These are phyloP conservation scores for Butastur rufipennis DNA, from an alignment of 2,113 vertebrate species.

Conservation along the genomic window DNA sequence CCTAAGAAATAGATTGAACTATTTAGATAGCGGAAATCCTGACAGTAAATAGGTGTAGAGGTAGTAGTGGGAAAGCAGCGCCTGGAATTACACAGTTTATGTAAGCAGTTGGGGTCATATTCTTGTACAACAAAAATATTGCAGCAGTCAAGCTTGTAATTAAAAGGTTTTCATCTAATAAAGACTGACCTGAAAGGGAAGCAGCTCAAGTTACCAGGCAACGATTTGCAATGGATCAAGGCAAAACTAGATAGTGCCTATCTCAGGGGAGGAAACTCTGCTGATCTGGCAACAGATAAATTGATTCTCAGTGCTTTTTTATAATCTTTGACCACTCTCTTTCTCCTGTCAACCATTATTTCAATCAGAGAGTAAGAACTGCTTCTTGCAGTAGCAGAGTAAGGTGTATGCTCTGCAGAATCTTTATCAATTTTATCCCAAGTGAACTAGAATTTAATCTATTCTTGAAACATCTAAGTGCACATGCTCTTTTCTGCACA, in stretches of 20 bases:
- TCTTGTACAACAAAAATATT: slow-evolving; percentile 29
- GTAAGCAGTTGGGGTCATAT: background rate
- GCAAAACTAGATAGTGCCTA: slow-evolving; percentile 19
- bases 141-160: slow-evolving; percentile 2
- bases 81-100: background rate
- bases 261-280: slow-evolving; percentile 16
- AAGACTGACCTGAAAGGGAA: slow-evolving; percentile 30
- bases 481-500: background rate
- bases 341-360: background rate
- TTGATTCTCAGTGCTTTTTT: background rate
- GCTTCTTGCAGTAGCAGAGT: background rate
- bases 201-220: slow-evolving; percentile 33
- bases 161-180: slow-evolving; percentile 31
- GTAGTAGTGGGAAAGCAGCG: background rate
- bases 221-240: slow-evolving; percentile 23
- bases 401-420: background rate
- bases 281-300: slow-evolving; percentile 25
- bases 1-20: background rate
- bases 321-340: background rate
- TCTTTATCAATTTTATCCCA: background rate
- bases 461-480: background rate
- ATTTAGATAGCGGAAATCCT: background rate
- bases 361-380: background rate
- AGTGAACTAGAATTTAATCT: background rate
- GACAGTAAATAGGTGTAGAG: background rate